Conservation (phyloP, 2,797 vertebrate genomes). For the Ibycter americanus region DNA sequence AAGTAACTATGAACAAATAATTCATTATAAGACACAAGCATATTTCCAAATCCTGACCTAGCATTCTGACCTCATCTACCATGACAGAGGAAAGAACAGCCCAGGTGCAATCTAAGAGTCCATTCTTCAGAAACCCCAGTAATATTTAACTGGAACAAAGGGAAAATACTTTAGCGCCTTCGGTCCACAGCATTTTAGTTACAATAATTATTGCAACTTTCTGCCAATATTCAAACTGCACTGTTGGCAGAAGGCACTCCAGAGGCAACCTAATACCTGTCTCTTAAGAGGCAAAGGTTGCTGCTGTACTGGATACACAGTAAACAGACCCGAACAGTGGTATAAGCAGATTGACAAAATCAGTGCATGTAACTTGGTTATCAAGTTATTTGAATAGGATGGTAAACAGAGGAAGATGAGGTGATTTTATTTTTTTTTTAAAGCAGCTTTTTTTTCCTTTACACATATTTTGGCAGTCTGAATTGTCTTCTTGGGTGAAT, state of each 20-base stretch:
- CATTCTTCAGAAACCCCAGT: not conserved
- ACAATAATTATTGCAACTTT: not conserved
- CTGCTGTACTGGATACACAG: not conserved
- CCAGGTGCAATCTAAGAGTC: not conserved
- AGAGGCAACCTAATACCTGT: not conserved
- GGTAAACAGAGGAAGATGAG: not conserved
- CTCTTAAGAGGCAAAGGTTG: not conserved
- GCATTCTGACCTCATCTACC: not conserved
- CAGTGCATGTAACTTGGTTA: not conserved
- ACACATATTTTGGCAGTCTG: not conserved
- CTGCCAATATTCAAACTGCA: not conserved
- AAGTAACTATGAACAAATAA: not conserved
- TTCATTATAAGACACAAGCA: not conserved
- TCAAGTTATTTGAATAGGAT: not conserved
- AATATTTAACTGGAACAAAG: not conserved
- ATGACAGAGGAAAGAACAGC: not conserved
- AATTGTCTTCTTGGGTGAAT: not conserved
- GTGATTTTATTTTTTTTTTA: not conserved
- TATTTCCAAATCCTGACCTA: not conserved
- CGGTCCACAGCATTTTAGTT: accelerated
- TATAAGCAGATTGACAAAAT: not conserved
- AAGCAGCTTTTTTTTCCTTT: not conserved
- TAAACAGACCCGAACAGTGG: not conserved
- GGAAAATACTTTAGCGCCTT: not conserved
- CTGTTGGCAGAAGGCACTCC: not conserved